Base-by-base conservation (phyloP, 2,888 invertebrate genomes). In the Mactromeris polynyma region DNA sequence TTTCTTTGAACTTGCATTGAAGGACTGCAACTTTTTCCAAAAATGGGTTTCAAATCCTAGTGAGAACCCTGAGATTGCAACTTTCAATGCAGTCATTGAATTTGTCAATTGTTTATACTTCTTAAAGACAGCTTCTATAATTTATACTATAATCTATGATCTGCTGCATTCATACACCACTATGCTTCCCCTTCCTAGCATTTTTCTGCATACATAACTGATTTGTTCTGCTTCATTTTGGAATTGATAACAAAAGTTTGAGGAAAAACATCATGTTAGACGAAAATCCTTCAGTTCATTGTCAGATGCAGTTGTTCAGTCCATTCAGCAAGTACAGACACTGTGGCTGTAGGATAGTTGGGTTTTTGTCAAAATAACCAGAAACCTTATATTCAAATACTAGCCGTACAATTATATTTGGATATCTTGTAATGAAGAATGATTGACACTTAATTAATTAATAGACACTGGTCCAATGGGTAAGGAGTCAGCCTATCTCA, bases 371-470 rank as follows among this genome's bases (percentile, higher is more conserved):
- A 33, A 73, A 73, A 17, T 33, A 36, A 33, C 17, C 17, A 33
- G 73, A 17, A 73, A 73, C 33, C 36, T 73, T 73, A 73, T 73
- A 73, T 33, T 73, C 36, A 73, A 73, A 73, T 73, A 73, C 73
- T 33, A 33, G 17, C 73, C 19, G 26, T 73, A 36, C 73, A 17
- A 73, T 73, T 33, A 26, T 36, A 73, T 36, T 73, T 73, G 58
- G 73, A 73, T 73, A 73, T 33, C 73, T 33, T 33, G 36, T 19
- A 73, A 79, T 42, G 42, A 79, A 79, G 42, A 79, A n/a, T 40
- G 46, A 79, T 42, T 84, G 84, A 38, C 84, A 84, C 84, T 84
- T 78, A 31, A 84, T 84, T 73, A 78, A 84, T 84, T 46, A 77
- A 84, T 26, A 51, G 77, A 31, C 31, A 19, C 33, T 33, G 73